Evolutionary conservation across 2,797 vertebrate species (phyloP).

Genomic region (Nannoperca australis): DNA sequence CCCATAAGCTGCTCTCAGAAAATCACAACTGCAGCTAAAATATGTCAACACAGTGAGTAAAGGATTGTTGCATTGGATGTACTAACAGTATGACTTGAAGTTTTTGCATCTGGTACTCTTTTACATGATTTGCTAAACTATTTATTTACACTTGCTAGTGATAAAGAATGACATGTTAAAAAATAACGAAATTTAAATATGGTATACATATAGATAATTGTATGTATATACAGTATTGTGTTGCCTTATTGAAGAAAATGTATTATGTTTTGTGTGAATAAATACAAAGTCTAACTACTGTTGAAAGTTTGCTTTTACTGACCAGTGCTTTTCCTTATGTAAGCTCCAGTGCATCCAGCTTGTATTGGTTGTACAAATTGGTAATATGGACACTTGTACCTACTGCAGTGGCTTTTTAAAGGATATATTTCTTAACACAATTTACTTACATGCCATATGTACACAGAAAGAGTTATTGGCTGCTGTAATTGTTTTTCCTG

Average conservation of each 20-base stretch:
- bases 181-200: slow-evolving; percentile 77
- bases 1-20: slow-evolving; percentile 48
- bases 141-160: slow-evolving; percentile 78
- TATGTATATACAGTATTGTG: slow-evolving; percentile 85
- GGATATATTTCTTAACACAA: not conserved
- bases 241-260: slow-evolving; percentile 84
- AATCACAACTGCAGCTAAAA: slow-evolving; percentile 45
- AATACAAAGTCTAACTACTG: slow-evolving; percentile 79
- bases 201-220: slow-evolving; percentile 79
- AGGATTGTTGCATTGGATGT: slow-evolving; percentile 62
- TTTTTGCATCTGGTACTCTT: slow-evolving; percentile 72
- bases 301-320: slow-evolving; percentile 21
- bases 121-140: slow-evolving; percentile 76
- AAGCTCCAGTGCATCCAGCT: too few species aligned
- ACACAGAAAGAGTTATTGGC: not conserved
- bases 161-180: slow-evolving; percentile 76
- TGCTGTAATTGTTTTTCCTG: not conserved
- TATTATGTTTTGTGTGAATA: slow-evolving; percentile 87
- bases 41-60: slow-evolving; percentile 36
- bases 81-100: slow-evolving; percentile 69
- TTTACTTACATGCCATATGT: too few species aligned
- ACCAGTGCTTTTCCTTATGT: not conserved
- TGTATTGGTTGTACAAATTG: too few species aligned
- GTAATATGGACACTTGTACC: not conserved
- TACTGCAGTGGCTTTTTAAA: not conserved